A percentile compares a stretch with the other conserved stretches of the same genome.
phyloP scores from a whole-genome alignment of 2,888 invertebrate species.

The Tholera decimalis region DNA sequence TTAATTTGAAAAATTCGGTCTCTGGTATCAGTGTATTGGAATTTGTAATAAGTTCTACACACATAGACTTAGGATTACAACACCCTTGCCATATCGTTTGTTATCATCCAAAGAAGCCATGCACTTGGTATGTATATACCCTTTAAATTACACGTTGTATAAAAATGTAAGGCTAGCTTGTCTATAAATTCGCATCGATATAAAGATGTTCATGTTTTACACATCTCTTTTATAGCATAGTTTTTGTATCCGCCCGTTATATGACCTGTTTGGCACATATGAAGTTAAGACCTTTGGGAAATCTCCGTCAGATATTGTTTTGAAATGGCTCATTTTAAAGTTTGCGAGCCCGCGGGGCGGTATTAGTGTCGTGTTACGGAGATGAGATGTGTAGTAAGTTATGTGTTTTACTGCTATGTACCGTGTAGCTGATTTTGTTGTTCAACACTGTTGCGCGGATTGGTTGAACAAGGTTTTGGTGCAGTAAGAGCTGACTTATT shows the following conservation, averaged over 20 bases:
- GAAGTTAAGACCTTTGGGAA: constrained; percentile 78
- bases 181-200: constrained; percentile 18
- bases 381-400: constrained; percentile 56
- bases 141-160: neutral
- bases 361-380: constrained; percentile 63
- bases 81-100: too few relatives aligned
- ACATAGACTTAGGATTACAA: too few relatives aligned
- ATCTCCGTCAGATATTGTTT: constrained; percentile 87
- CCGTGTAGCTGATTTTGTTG: constrained; percentile 31
- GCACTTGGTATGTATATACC: too few relatives aligned
- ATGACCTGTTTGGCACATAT: constrained; percentile 62
- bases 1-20: too few relatives aligned
- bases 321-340: constrained; percentile 86
- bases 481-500: neutral
- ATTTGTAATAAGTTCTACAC: too few relatives aligned
- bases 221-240: constrained; percentile 43
- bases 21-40: too few relatives aligned
- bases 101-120: too few relatives aligned
- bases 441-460: constrained; percentile 21
- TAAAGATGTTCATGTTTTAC: constrained; percentile 26
- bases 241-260: constrained; percentile 54
- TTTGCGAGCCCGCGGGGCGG: constrained; percentile 69
- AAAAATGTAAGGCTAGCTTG: neutral
- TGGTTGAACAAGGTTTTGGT: neutral
- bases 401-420: constrained; percentile 49